Percentiles rank a stretch among this genome's conserved stretches.
phyloP scores from a whole-genome alignment of 1,140 invertebrate species.

The Eupeodes corollae region DNA sequence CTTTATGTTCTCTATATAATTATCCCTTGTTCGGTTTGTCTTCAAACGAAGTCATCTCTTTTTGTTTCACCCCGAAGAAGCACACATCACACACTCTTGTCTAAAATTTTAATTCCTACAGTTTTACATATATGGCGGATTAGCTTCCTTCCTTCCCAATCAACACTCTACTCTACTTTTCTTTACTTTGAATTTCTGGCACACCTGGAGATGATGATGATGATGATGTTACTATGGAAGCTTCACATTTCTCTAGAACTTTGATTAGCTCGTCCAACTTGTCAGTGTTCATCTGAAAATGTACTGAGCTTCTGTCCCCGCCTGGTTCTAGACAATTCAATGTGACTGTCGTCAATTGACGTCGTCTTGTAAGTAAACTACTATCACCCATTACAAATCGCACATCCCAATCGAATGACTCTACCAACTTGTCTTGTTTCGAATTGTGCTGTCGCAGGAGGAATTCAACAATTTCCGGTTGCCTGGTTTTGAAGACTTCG shows the following conservation, averaged over 20 bases:
- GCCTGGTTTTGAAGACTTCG: conserved; percentile 1
- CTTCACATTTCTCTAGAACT: conserved; percentile 2
- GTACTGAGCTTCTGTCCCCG: not conserved
- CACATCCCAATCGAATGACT: conserved; percentile 8
- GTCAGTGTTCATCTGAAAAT: not conserved
- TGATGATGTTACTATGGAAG: not conserved
- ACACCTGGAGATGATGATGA: too few species aligned
- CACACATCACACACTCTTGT: too few species aligned
- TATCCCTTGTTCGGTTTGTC: too few species aligned
- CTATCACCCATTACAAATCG: conserved; percentile 3
- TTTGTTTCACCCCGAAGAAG: too few species aligned
- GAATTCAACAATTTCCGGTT: not conserved
- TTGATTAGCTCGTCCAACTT: conserved; percentile 2
- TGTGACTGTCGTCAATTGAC: not conserved
- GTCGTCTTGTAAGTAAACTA: not conserved
- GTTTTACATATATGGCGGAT: too few species aligned
- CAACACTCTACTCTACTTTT: too few species aligned
- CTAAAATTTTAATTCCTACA: too few species aligned
- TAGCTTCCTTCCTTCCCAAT: too few species aligned
- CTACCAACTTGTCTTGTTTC: not conserved
- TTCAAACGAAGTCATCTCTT: too few species aligned
- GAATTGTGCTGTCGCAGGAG: conserved; percentile 4
- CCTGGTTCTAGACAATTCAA: not conserved
- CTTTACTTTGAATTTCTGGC: too few species aligned
- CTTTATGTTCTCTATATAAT: too few species aligned